Evolutionary conservation across 2,888 invertebrate species (phyloP).

Genomic region (Chrysolina oricalcia): DNA sequence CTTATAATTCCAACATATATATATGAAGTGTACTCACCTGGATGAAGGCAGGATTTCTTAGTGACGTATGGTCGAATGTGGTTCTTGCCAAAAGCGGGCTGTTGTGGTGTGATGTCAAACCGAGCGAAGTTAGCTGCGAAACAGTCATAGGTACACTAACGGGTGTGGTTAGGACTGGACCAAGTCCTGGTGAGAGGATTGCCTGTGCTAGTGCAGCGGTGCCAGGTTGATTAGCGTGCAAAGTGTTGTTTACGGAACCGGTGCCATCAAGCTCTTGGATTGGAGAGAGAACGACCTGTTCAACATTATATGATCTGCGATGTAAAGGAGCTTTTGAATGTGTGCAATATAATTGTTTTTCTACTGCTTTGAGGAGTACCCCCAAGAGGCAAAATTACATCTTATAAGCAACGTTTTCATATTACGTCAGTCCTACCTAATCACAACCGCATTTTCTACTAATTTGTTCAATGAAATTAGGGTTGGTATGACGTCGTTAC

Average conservation of each 20-base stretch:
- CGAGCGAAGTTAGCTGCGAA: constrained; percentile 76
- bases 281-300: constrained; percentile 85
- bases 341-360: too few relatives aligned
- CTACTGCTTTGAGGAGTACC: too few relatives aligned
- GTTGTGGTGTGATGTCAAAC: constrained; percentile 72
- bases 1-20: not conserved
- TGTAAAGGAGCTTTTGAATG: too few relatives aligned
- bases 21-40: constrained; percentile 52
- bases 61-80: constrained; percentile 54
- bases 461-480: too few relatives aligned
- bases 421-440: too few relatives aligned
- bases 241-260: constrained; percentile 81
- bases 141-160: constrained; percentile 77
- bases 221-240: constrained; percentile 81
- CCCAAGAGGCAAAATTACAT: too few relatives aligned
- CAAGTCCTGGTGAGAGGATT: constrained; percentile 78
- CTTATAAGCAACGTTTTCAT: too few relatives aligned
- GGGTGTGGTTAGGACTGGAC: constrained; percentile 72
- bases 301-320: constrained; percentile 4
- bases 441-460: too few relatives aligned
- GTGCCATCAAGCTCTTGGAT: constrained; percentile 89
- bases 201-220: constrained; percentile 87
- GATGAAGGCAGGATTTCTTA: constrained; percentile 59
- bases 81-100: constrained; percentile 69
- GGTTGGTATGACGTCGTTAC: too few relatives aligned